Evolutionary conservation across 2,113 vertebrate species (phyloP).

Genomic region (Chaetorhynchus papuensis): DNA sequence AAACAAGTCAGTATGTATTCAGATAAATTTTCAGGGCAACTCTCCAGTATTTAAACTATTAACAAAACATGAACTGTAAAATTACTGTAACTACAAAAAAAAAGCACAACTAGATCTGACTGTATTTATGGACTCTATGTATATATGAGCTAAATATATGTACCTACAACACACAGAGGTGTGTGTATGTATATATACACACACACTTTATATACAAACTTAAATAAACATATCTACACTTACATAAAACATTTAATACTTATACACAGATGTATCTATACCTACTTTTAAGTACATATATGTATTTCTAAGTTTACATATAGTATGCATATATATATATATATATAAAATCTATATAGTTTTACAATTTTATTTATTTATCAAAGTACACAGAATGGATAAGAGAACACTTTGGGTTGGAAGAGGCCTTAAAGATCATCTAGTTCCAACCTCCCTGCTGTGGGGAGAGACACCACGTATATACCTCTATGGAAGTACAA

Average conservation of each 20-base stretch:
- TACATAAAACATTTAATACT: neutral
- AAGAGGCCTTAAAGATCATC: neutral
- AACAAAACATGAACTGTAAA: neutral
- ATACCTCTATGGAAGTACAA: neutral
- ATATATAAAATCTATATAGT: neutral
- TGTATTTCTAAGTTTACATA: neutral
- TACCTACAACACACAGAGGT: neutral
- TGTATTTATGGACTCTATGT: neutral
- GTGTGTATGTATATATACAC: accelerated
- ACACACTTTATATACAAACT: neutral
- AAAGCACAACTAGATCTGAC: neutral
- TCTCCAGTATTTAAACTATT: neutral
- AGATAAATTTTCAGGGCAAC: neutral
- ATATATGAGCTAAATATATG: neutral
- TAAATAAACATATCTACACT: neutral
- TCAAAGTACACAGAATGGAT: neutral
- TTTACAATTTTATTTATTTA: neutral
- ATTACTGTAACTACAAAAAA: neutral
- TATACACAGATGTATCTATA: neutral
- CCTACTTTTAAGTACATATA: neutral
- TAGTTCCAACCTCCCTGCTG: neutral
- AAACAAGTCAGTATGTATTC: neutral
- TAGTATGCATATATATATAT: neutral
- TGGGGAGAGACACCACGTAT: neutral
- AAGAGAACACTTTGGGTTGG: neutral